These are phyloP conservation scores for Drosophila parthenogenetica DNA, from an alignment of 2,888 invertebrate species.

Conservation along the genomic window DNA sequence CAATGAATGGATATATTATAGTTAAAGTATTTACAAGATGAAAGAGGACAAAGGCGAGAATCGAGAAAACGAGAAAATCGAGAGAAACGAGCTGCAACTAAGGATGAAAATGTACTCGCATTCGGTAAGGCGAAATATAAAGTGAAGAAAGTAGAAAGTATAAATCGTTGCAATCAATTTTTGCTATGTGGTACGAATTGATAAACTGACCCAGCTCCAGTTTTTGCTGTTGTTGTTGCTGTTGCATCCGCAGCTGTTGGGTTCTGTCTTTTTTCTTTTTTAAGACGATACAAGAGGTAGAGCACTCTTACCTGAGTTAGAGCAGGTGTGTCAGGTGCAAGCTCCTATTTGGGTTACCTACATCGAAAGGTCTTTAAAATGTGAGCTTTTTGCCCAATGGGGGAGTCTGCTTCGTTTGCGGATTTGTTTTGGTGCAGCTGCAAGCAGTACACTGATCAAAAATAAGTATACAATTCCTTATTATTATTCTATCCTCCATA, in stretches of 20 bases:
- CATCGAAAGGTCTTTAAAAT: conserved; percentile 52
- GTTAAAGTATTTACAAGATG: conserved; percentile 77
- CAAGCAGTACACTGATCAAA: conserved; percentile 1
- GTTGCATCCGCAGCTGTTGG: conserved; percentile 44
- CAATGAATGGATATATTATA: conserved; percentile 79
- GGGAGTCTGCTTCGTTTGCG: conserved; percentile 38
- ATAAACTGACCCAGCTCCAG: conserved; percentile 70
- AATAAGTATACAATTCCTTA: neutral
- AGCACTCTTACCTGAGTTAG: neutral
- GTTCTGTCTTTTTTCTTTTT: conserved; percentile 17
- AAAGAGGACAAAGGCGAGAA: conserved; percentile 62
- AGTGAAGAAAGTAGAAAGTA: conserved; percentile 82
- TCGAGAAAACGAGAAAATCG: conserved; percentile 4
- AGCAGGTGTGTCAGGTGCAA: conserved; percentile 41
- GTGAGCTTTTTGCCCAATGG: conserved; percentile 38
- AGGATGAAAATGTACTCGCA: conserved; percentile 49
- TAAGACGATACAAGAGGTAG: conserved; percentile 49
- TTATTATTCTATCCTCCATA: too few species aligned
- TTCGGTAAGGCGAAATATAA: conserved; percentile 61
- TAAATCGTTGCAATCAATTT: conserved; percentile 81
- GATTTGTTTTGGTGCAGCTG: conserved; percentile 29
- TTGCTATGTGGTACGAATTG: conserved; percentile 80
- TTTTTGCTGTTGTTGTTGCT: conserved; percentile 2
- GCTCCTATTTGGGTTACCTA: conserved; percentile 70
- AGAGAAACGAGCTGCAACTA: conserved; percentile 14